Conservation (phyloP, 2,797 vertebrate species). For the Tokudaia tokunoshimensis region DNA sequence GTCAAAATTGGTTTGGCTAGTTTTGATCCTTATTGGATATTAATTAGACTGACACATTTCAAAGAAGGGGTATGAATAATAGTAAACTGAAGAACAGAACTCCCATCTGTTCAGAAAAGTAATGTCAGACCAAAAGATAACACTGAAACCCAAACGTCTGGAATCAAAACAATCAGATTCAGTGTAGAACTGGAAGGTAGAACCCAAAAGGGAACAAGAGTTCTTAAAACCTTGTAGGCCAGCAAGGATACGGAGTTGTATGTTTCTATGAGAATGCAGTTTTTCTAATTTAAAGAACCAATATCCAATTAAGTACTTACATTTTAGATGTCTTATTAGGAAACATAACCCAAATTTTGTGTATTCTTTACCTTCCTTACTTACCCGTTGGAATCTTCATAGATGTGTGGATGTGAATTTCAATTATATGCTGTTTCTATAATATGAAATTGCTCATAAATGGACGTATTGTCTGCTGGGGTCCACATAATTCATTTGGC, state of each 20-base stretch:
- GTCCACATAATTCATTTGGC: neutral
- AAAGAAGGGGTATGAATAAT: neutral
- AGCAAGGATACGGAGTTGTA: neutral
- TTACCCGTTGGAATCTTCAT: neutral
- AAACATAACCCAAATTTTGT: neutral
- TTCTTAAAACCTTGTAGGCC: neutral
- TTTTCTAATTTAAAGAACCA: constrained; percentile 12
- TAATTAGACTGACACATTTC: neutral
- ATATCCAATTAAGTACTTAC: neutral
- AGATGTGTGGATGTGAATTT: neutral
- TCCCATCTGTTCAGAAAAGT: neutral
- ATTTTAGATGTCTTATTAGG: neutral
- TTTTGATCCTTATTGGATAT: neutral
- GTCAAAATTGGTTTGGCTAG: neutral
- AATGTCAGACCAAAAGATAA: neutral
- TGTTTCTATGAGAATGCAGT: neutral
- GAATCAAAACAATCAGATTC: neutral
- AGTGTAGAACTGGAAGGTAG: neutral
- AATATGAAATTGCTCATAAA: neutral
- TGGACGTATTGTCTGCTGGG: neutral
- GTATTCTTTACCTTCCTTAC: neutral
- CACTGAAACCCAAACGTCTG: neutral
- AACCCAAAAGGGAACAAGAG: neutral
- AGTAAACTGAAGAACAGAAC: constrained; percentile 4
- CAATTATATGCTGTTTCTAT: neutral